Conservation (phyloP, 2,113 vertebrate genomes). For the Paradoxurus hermaphroditus region DNA sequence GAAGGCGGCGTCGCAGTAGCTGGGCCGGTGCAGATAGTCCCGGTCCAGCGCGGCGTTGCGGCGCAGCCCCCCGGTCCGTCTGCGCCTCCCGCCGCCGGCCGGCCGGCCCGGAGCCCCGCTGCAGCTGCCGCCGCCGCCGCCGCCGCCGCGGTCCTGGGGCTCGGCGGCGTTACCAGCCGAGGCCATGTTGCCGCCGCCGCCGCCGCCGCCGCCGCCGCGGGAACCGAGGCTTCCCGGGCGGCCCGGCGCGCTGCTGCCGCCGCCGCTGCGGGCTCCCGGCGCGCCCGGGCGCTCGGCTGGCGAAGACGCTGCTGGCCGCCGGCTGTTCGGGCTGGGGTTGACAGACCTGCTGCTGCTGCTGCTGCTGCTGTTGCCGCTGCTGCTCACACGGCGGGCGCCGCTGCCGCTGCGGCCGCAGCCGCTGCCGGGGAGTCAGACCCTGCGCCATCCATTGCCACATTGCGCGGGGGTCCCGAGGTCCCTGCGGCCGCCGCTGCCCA, state of each 20-base stretch:
- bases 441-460: conserved; percentile 98
- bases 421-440: conserved; percentile 93
- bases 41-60: conserved; percentile 86
- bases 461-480: conserved; percentile 90
- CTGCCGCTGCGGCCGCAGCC: conserved; percentile 75
- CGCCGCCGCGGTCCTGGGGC: conserved; percentile 81
- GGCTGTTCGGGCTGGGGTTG: conserved; percentile 78
- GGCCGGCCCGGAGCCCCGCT: conserved; percentile 88
- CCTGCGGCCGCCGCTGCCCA: conserved; percentile 85
- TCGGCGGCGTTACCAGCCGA: conserved; percentile 93
- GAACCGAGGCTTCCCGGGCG: conserved; percentile 77
- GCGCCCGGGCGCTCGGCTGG: conserved; percentile 76
- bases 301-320: conserved; percentile 73
- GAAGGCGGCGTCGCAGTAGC: conserved; percentile 97
- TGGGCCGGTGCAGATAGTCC: conserved; percentile 97
- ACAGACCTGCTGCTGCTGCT: conserved; percentile 75
- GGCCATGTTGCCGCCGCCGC: conserved; percentile 92
- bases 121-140: conserved; percentile 71
- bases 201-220: conserved; percentile 85
- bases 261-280: conserved; percentile 59
- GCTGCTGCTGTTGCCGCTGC: conserved; percentile 78
- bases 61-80: conserved; percentile 84
- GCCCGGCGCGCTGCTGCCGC: conserved; percentile 65
- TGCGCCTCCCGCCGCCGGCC: conserved; percentile 87
- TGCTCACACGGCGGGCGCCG: conserved; percentile 80